Conservation (phyloP, 2,797 vertebrate species). For the Amazonetta brasiliensis region DNA sequence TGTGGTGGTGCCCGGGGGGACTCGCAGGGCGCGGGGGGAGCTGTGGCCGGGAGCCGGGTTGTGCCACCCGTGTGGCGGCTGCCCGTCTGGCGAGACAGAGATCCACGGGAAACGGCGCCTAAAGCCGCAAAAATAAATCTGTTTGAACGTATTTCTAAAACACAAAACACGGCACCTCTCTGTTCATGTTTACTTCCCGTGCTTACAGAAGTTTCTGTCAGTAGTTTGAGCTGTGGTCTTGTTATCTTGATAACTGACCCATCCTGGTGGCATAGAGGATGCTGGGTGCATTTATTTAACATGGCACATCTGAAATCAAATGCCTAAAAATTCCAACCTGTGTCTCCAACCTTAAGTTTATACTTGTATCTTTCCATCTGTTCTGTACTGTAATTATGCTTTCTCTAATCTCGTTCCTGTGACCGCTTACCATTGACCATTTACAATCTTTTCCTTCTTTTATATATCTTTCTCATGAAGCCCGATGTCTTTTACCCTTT, state of each 20-base stretch:
- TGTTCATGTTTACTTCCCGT: not conserved
- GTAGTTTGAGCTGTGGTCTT: not conserved
- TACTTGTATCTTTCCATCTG: not conserved
- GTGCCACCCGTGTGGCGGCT: not conserved
- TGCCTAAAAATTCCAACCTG: not conserved
- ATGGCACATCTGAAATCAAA: not conserved
- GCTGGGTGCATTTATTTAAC: not conserved
- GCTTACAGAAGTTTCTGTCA: not conserved
- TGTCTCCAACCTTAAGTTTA: not conserved
- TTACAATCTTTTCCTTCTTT: not conserved
- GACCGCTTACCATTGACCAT: not conserved
- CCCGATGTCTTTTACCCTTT: not conserved
- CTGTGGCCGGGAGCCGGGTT: not conserved
- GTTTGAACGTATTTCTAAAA: fast-evolving
- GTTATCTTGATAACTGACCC: not conserved
- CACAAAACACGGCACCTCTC: fast-evolving
- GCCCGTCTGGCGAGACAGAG: not conserved
- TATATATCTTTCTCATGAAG: not conserved
- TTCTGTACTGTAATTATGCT: not conserved
- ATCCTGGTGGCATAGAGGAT: not conserved
- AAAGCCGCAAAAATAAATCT: not conserved
- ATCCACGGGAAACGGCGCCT: fast-evolving
- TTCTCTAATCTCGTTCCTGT: not conserved
- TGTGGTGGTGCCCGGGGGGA: not conserved
- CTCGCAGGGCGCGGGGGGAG: not conserved